These are phyloP conservation scores for Liopterus haemorrhoidalis DNA, from an alignment of 2,888 invertebrate genomes.

Conservation along the genomic window DNA sequence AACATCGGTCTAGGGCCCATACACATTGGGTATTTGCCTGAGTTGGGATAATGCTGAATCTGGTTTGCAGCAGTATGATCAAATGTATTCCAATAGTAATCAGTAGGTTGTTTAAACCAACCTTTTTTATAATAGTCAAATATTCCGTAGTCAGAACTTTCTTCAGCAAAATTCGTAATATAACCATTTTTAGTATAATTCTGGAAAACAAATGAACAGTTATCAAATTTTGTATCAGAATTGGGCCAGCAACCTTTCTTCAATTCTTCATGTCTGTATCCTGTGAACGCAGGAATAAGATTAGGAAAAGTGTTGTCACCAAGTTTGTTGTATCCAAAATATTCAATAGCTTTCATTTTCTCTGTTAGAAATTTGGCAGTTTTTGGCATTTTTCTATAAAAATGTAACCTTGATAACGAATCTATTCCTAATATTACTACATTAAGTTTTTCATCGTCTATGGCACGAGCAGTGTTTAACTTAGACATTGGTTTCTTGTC, in stretches of 20 bases:
- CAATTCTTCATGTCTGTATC: slow-evolving; percentile 57
- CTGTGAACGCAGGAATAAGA: slow-evolving; percentile 66
- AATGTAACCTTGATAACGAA: no score
- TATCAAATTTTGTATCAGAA: slow-evolving; percentile 43
- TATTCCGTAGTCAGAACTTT: slow-evolving; percentile 63
- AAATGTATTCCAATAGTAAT: slow-evolving; percentile 70
- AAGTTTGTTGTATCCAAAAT: no score
- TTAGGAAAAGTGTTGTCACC: slow-evolving; percentile 87
- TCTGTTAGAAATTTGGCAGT: slow-evolving; percentile 54
- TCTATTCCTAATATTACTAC: no score
- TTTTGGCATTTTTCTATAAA: slow-evolving; percentile 68
- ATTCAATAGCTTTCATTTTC: no score
- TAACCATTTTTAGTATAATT: no score
- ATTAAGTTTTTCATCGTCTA: slow-evolving; percentile 77
- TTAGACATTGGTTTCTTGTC: no score
- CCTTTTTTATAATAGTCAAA: slow-evolving; percentile 71
- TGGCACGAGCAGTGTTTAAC: no score
- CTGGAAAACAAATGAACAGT: no score
- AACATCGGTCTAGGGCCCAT: slow-evolving; percentile 60
- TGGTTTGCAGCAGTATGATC: slow-evolving; percentile 58
- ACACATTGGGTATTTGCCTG: slow-evolving; percentile 58
- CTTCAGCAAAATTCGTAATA: slow-evolving; percentile 70
- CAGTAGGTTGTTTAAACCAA: no score
- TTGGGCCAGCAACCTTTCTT: slow-evolving; percentile 54
- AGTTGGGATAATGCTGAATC: slow-evolving; percentile 55